A percentile compares a stretch with the other conserved stretches of the same genome.
Evolutionary conservation across 2,797 vertebrate species (phyloP).

Genomic region (Poecilia velifera): DNA sequence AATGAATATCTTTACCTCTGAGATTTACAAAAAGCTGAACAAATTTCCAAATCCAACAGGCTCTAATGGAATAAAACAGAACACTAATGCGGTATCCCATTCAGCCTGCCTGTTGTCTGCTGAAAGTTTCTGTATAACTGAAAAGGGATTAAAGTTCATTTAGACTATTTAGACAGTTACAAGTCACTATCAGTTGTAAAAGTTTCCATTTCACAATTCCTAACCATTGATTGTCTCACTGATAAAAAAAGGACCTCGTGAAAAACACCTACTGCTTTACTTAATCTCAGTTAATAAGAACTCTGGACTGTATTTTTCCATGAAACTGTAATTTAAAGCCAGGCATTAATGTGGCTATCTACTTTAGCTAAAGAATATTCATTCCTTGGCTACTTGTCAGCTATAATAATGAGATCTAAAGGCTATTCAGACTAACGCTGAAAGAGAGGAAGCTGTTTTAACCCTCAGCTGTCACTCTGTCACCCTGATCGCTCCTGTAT

Average conservation of each 20-base stretch:
- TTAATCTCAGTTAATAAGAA: neutral
- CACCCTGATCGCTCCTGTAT: conserved; percentile 37
- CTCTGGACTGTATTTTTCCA: neutral
- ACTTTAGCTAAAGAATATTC: conserved; percentile 30
- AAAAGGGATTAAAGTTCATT: neutral
- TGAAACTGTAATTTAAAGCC: neutral
- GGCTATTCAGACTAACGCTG: conserved; percentile 34
- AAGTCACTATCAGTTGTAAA: neutral
- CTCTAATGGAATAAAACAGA: neutral
- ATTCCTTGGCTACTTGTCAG: conserved; percentile 17
- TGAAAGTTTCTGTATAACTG: neutral
- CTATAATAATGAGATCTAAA: conserved; percentile 39
- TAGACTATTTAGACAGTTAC: neutral
- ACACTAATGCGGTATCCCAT: neutral
- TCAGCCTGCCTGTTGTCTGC: neutral
- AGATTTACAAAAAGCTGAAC: neutral
- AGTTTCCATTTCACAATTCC: conserved; percentile 1
- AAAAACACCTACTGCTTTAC: neutral
- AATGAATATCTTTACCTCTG: neutral
- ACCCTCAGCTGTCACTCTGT: conserved; percentile 55
- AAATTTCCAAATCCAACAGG: neutral
- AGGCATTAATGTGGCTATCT: neutral
- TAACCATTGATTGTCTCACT: neutral
- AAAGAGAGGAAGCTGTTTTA: conserved; percentile 66
- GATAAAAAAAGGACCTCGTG: neutral